These are phyloP conservation scores for Periphyllus acericola DNA, from an alignment of 2,888 invertebrate genomes.

Conservation along the genomic window DNA sequence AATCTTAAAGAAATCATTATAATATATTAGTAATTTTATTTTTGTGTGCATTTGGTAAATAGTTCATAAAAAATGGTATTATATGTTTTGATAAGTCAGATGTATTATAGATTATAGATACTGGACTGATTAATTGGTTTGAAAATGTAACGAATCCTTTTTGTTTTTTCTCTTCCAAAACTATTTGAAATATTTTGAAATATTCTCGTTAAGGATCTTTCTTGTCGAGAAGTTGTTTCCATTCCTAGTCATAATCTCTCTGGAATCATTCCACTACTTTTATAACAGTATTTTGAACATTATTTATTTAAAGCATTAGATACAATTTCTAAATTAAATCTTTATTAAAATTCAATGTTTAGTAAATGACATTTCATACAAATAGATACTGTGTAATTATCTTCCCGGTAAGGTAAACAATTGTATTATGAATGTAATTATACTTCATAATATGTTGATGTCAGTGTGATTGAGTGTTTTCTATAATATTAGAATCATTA, in stretches of 20 bases:
- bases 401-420: too few species aligned
- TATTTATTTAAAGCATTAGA: slow-evolving; percentile 65
- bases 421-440: too few species aligned
- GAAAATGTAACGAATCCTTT: slow-evolving; percentile 22
- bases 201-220: slow-evolving; percentile 64
- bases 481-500: too few species aligned
- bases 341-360: background rate
- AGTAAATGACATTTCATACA: background rate
- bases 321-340: slow-evolving; percentile 63
- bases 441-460: too few species aligned
- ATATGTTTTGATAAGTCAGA: background rate
- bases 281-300: slow-evolving; percentile 64
- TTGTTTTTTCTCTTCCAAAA: slow-evolving; percentile 31
- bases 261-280: slow-evolving; percentile 64
- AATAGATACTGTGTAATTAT: too few species aligned
- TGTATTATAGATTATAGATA: background rate
- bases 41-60: slow-evolving; percentile 20
- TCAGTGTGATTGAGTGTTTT: too few species aligned
- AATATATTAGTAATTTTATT: slow-evolving; percentile 17
- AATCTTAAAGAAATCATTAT: background rate
- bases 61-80: background rate
- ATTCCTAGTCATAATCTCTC: slow-evolving; percentile 63
- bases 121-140: background rate
- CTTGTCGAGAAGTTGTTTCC: slow-evolving; percentile 64
- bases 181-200: slow-evolving; percentile 48